These are phyloP conservation scores for Musca vetustissima DNA, from an alignment of 1,140 invertebrate genomes.

Conservation along the genomic window DNA sequence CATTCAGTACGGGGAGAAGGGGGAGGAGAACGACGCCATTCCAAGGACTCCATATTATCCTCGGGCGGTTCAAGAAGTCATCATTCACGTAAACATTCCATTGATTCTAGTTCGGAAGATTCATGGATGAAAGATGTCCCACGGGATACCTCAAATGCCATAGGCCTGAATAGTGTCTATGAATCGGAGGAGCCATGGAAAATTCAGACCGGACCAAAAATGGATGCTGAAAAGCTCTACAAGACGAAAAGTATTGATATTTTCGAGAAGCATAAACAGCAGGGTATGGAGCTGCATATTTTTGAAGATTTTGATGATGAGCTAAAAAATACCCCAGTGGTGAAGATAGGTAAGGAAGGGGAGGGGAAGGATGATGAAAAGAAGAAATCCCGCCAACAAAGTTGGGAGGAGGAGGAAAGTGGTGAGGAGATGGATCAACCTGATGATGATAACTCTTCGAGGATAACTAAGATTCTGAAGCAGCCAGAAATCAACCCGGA, in stretches of 20 bases:
- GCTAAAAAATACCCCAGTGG: slow-evolving; percentile 44
- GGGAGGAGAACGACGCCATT: background rate
- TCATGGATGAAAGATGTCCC: slow-evolving; percentile 29
- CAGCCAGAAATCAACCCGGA: slow-evolving; percentile 9
- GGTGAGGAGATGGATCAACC: slow-evolving; percentile 25
- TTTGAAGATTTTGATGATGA: slow-evolving; percentile 53
- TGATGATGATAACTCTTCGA: slow-evolving; percentile 39
- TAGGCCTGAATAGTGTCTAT: slow-evolving; percentile 19
- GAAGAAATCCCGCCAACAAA: background rate
- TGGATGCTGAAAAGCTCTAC: slow-evolving; percentile 33
- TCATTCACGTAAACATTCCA: slow-evolving; percentile 20
- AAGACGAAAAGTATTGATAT: slow-evolving; percentile 54
- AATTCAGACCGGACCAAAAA: background rate
- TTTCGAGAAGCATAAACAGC: slow-evolving; percentile 35
- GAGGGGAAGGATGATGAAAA: background rate
- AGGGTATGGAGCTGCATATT: slow-evolving; percentile 27
- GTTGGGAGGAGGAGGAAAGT: slow-evolving; percentile 17
- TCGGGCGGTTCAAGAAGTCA: slow-evolving; percentile 18
- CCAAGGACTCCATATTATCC: slow-evolving; percentile 5
- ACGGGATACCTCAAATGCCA: background rate
- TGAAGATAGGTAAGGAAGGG: slow-evolving; percentile 20
- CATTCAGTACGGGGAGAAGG: too few species aligned
- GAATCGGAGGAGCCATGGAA: slow-evolving; percentile 29
- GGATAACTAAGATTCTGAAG: slow-evolving; percentile 40
- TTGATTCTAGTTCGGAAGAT: slow-evolving; percentile 32